These are phyloP conservation scores for Myripristis murdjan DNA, from an alignment of 2,797 vertebrate species.

Conservation along the genomic window DNA sequence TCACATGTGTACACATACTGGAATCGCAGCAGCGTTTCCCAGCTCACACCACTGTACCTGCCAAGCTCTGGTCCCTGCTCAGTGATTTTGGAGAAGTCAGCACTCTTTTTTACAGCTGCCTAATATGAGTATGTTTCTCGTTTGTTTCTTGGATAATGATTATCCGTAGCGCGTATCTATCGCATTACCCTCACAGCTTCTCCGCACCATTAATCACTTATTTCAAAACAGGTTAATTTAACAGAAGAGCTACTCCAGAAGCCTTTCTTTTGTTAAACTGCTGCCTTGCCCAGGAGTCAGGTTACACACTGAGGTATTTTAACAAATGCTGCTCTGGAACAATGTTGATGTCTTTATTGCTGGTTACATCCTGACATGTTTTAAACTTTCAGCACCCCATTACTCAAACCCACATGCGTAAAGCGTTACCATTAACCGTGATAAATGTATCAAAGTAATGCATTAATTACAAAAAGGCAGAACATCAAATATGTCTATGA, in stretches of 20 bases:
- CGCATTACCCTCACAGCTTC: conserved; percentile 23
- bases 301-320: conserved; percentile 33
- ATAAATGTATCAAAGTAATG: conserved; percentile 15
- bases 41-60: conserved; percentile 20
- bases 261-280: conserved; percentile 1
- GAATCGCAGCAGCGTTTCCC: conserved; percentile 63
- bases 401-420: conserved; percentile 24
- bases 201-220: conserved; percentile 38
- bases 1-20: conserved; percentile 59
- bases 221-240: conserved; percentile 33
- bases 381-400: conserved; percentile 28
- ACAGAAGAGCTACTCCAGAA: conserved; percentile 38
- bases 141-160: conserved; percentile 43
- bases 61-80: conserved; percentile 48
- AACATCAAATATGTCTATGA: conserved; percentile 25
- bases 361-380: conserved; percentile 35
- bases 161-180: conserved; percentile 39
- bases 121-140: conserved; percentile 22
- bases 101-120: conserved; percentile 14
- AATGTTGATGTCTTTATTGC: conserved; percentile 36
- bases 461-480: conserved; percentile 23
- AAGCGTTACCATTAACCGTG: not conserved
- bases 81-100: conserved; percentile 49
- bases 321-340: conserved; percentile 30
- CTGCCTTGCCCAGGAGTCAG: conserved; percentile 15